Percentiles rank a stretch among this genome's conserved stretches.
Evolutionary conservation across 1,140 invertebrate genomes (phyloP).

Genomic region (Saxidomus purpurata): DNA sequence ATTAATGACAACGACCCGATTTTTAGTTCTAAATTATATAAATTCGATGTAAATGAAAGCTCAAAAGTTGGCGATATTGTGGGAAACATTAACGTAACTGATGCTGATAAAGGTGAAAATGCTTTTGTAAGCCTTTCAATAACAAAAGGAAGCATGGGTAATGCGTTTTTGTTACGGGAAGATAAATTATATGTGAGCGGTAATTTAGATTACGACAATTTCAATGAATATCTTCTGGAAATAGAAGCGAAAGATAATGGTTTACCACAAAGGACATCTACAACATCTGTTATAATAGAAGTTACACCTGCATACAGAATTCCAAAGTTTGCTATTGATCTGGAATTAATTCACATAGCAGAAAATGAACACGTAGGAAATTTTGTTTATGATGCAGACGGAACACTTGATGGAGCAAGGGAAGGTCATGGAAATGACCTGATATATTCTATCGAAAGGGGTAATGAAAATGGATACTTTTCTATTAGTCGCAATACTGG

Average conservation of each 20-base stretch:
- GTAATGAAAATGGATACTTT: slow-evolving; percentile 32
- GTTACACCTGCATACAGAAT: slow-evolving; percentile 40
- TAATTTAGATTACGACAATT: slow-evolving; percentile 18
- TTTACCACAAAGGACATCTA: slow-evolving; percentile 22
- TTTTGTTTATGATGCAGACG: slow-evolving; percentile 55
- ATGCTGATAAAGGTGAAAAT: slow-evolving; percentile 55
- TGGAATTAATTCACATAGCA: slow-evolving; percentile 40
- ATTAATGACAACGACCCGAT: slow-evolving; percentile 60
- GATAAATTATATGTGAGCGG: slow-evolving; percentile 8
- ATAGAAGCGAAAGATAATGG: slow-evolving; percentile 60
- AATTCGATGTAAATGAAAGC: slow-evolving; percentile 43
- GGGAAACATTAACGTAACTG: slow-evolving; percentile 9
- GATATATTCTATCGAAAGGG: slow-evolving; percentile 45
- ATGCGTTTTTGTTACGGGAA: background rate
- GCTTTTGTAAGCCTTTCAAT: background rate
- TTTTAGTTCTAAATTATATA: slow-evolving; percentile 47
- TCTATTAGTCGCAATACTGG: slow-evolving; percentile 17
- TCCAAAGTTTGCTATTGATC: slow-evolving; percentile 44
- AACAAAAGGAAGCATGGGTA: slow-evolving; percentile 41
- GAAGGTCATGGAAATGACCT: slow-evolving; percentile 53
- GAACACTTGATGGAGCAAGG: slow-evolving; percentile 39
- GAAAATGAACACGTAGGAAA: slow-evolving; percentile 56
- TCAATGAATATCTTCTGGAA: slow-evolving; percentile 57
- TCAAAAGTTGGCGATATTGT: background rate
- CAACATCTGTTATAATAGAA: slow-evolving; percentile 42